Evolutionary conservation across 2,797 vertebrate species (phyloP), one percentile per base, ranked within the genome.

Genomic region (Calcarius lapponicus): DNA sequence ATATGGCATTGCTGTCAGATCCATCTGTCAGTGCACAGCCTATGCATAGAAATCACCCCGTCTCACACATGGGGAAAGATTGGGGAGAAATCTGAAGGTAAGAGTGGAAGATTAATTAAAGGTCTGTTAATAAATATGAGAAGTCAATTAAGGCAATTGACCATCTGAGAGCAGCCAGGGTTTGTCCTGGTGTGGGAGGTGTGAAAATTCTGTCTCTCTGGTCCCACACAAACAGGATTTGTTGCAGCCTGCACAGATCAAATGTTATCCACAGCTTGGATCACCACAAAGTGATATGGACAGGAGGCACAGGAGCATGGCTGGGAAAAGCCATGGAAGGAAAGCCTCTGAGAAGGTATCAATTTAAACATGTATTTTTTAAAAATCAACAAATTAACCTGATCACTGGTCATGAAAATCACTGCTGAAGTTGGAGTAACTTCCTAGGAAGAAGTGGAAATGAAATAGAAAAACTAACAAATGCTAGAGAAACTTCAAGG

Each of bases 1-100:
- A 93, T 78, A 78, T 61, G 93, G 61, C 84, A 42, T 2, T 88
- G 92, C 95, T 95, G 94, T 93, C 91, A 94, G 88, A 91, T 58
- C 92, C 96, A 94, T 97, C 95, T 97, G 95, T 42, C 38, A 9
- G 6, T 14, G 50, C 88, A 78, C 86, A 48, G 74, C 78, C 57
- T 2, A 0, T 79, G 94, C 93, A 92, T 80, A 51, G 76, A 78
- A 70, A 96, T 92, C 80, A 54, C 70, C 53, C 21, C 2, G 56
- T 92, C 81, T 86, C 71, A 73, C 88, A 78, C 91, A 20, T 61
- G 74, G 64, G 92, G 51, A 88, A 71, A 38, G 53, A 29, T 0
- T 69, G 53, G 10, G 53, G 80, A 58, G 64, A 88, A 88, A 64
- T 9, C 76, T 58, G 75, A 31, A 81, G 40, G 43, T 42, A 61